These are phyloP conservation scores for Diarsia mendica DNA, from an alignment of 2,888 invertebrate species.

Conservation along the genomic window DNA sequence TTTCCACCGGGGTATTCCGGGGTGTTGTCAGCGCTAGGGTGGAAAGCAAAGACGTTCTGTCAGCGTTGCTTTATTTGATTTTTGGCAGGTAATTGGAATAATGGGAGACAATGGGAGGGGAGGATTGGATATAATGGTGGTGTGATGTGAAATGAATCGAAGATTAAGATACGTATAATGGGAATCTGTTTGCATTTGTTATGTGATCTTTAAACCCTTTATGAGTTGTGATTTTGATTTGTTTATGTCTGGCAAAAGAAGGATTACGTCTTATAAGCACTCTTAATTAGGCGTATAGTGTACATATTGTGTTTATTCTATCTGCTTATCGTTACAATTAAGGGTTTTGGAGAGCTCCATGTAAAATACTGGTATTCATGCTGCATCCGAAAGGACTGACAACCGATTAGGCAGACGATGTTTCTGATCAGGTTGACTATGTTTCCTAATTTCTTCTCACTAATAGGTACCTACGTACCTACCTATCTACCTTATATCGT, in stretches of 20 bases:
- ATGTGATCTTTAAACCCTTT: background rate
- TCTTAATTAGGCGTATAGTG: background rate
- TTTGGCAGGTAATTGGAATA: slow-evolving; percentile 15
- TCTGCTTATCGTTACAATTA: background rate
- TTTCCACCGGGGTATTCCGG: slow-evolving; percentile 28
- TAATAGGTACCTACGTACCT: too few relatives aligned
- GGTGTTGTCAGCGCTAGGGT: slow-evolving; percentile 17
- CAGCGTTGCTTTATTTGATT: slow-evolving; percentile 36
- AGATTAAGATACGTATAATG: slow-evolving; percentile 1
- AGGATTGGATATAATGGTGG: background rate
- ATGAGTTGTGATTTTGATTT: background rate
- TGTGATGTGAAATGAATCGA: slow-evolving; percentile 12
- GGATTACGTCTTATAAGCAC: background rate
- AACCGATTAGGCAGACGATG: too few relatives aligned
- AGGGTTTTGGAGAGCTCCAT: background rate
- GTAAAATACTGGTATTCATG: background rate
- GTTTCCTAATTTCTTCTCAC: too few relatives aligned
- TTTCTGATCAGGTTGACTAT: background rate
- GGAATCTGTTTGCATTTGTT: background rate
- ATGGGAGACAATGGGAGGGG: background rate
- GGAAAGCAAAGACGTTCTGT: slow-evolving; percentile 35
- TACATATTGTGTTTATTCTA: background rate
- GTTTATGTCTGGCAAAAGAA: background rate
- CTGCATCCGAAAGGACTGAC: too few relatives aligned
- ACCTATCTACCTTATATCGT: too few relatives aligned